Evolutionary conservation across 1,140 invertebrate species (phyloP).

Genomic region (Aphidius gifuensis): DNA sequence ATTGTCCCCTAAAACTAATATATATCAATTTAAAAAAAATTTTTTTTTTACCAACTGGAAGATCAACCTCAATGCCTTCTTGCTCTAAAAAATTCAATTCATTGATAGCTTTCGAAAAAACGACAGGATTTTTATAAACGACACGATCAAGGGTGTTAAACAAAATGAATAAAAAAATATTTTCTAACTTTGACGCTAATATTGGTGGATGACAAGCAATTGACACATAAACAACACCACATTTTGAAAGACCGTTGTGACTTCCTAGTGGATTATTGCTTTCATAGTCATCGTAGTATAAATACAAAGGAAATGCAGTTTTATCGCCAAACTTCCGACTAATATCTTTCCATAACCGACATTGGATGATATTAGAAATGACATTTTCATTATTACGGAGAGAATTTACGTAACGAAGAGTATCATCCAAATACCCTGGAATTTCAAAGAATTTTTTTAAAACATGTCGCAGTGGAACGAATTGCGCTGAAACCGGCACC

Average conservation of each 20-base stretch:
- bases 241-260: slow-evolving; percentile 15
- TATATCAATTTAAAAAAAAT: too few species aligned
- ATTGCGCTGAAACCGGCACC: slow-evolving; percentile 17
- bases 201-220: slow-evolving; percentile 32
- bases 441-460: slow-evolving; percentile 25
- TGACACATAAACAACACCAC: slow-evolving; percentile 9
- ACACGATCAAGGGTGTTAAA: slow-evolving; percentile 37
- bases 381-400: slow-evolving; percentile 10
- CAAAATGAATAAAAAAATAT: slow-evolving; percentile 36
- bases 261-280: slow-evolving; percentile 19
- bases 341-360: slow-evolving; percentile 8
- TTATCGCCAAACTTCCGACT: slow-evolving; percentile 9
- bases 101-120: slow-evolving; percentile 32
- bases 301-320: slow-evolving; percentile 17
- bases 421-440: slow-evolving; percentile 18
- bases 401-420: slow-evolving; percentile 14
- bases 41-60: too few species aligned
- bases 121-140: slow-evolving; percentile 28
- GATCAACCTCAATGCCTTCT: too few species aligned
- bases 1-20: too few species aligned
- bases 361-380: slow-evolving; percentile 23
- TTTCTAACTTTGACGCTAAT: slow-evolving; percentile 29
- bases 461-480: slow-evolving; percentile 23
- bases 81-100: slow-evolving; percentile 34
- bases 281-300: slow-evolving; percentile 26